A percentile compares a stretch with the other conserved stretches of the same genome.
Conservation (phyloP, 2,797 vertebrate species). For the Epinephelus coioides region DNA sequence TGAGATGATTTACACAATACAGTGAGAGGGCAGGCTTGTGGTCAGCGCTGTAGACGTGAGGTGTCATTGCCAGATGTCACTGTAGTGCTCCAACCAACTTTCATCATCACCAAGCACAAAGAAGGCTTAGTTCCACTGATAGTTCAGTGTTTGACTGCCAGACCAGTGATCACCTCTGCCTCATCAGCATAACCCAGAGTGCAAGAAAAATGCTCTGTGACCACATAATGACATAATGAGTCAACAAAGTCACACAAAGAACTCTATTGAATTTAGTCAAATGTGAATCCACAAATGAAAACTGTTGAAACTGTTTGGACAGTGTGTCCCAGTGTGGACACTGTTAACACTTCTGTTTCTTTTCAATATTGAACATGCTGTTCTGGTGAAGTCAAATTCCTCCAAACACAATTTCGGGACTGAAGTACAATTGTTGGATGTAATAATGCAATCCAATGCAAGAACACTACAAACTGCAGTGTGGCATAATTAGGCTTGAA, state of each 20-base stretch:
- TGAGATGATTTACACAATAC: constrained; percentile 46
- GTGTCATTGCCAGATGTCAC: constrained; percentile 60
- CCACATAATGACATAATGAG: constrained; percentile 9
- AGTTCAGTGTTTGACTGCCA: constrained; percentile 49
- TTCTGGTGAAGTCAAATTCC: not conserved
- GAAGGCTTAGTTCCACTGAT: constrained; percentile 52
- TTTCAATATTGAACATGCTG: not conserved
- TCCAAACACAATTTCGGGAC: not conserved
- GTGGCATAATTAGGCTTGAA: too few relatives aligned
- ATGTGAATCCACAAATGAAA: not conserved
- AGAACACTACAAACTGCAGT: not conserved
- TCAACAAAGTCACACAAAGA: constrained; percentile 16
- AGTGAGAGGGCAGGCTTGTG: constrained; percentile 36
- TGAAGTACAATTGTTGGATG: not conserved
- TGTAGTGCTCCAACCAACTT: constrained; percentile 39
- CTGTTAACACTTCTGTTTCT: not conserved
- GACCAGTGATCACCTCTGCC: constrained; percentile 50
- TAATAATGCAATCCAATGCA: constrained; percentile 6
- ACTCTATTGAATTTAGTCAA: not conserved
- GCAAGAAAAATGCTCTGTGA: constrained; percentile 31
- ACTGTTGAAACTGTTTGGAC: not conserved
- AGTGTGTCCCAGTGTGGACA: not conserved
- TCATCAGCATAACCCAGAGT: constrained; percentile 30
- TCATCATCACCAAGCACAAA: constrained; percentile 64
- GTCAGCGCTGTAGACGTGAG: constrained; percentile 57